Percentiles rank a stretch among this genome's conserved stretches.
Evolutionary conservation across 2,113 vertebrate species (phyloP).

Genomic region (Urocynchramus pylzowi): DNA sequence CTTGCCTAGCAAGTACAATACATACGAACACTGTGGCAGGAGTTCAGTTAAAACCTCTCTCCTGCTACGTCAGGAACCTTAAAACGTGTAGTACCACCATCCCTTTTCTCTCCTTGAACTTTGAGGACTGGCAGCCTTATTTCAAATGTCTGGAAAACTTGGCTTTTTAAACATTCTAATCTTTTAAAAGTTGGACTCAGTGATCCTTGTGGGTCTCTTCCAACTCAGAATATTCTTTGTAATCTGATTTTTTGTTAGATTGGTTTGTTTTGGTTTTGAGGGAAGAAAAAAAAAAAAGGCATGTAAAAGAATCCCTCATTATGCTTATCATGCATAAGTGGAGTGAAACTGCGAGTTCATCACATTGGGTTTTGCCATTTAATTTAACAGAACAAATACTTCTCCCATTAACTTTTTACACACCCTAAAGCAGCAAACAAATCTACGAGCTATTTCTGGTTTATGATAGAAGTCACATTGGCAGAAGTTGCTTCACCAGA

Average conservation of each 20-base stretch:
- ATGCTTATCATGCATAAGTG: background rate
- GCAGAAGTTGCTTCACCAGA: background rate
- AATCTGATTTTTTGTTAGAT: background rate
- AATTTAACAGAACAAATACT: background rate
- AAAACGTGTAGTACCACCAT: background rate
- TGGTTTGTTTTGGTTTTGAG: background rate
- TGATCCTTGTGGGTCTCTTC: background rate
- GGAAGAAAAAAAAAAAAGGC: background rate
- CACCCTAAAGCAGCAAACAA: background rate
- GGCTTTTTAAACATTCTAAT: background rate
- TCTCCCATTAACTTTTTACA: background rate
- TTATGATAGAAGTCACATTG: background rate
- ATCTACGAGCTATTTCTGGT: background rate
- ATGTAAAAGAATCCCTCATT: background rate
- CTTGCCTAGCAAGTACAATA: background rate
- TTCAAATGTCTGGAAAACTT: background rate
- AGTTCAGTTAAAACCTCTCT: background rate
- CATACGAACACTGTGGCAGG: background rate
- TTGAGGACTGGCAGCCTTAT: background rate
- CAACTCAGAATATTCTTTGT: background rate
- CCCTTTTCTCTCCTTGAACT: background rate
- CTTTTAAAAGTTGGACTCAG: background rate
- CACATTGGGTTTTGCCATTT: background rate
- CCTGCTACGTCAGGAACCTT: fast-evolving
- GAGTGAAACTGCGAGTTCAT: background rate